phyloP scores from a whole-genome alignment of 2,113 vertebrate genomes.

The Cygnus buccinator region DNA sequence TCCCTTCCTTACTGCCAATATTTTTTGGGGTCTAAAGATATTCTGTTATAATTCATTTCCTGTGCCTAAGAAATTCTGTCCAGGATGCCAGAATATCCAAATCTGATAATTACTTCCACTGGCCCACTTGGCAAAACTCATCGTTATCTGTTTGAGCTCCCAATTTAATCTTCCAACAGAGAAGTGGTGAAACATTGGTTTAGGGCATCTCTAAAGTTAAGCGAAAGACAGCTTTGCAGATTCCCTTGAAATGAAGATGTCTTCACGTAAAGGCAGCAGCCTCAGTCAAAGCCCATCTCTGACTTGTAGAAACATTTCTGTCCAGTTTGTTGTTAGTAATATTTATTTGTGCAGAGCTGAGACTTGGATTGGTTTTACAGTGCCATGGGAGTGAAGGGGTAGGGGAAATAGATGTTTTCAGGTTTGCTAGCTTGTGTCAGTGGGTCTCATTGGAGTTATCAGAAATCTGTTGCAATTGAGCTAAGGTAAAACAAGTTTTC shows the following conservation, averaged over 20 bases:
- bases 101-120: conserved; percentile 62
- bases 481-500: conserved; percentile 32
- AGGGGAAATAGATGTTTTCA: neutral
- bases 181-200: neutral
- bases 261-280: neutral
- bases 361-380: neutral
- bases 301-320: neutral
- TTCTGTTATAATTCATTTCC: conserved; percentile 61
- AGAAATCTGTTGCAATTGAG: neutral
- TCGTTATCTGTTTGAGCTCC: neutral
- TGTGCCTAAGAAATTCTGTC: conserved; percentile 31
- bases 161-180: neutral
- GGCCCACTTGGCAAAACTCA: conserved; percentile 25
- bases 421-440: neutral
- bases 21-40: conserved; percentile 39
- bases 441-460: neutral
- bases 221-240: neutral
- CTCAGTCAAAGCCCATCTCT: neutral
- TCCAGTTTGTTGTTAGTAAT: neutral
- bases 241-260: neutral
- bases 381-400: neutral
- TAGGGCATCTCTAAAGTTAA: neutral
- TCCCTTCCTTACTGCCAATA: conserved; percentile 36
- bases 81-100: conserved; percentile 47
- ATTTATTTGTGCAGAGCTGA: neutral